These are phyloP conservation scores for Craterocephalus amniculus DNA, from an alignment of 2,797 vertebrate species.

Conservation along the genomic window DNA sequence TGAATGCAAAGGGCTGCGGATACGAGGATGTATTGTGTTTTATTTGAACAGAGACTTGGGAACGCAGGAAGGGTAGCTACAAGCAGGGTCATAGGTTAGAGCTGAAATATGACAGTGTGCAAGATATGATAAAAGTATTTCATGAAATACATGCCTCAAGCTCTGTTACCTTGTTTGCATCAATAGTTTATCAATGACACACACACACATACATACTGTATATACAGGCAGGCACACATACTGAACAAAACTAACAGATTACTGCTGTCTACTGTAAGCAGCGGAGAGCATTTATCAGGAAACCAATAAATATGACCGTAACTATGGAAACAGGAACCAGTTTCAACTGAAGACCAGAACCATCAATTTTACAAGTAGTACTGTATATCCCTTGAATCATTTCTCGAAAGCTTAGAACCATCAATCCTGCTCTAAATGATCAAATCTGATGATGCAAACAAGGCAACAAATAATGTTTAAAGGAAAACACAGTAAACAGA, in stretches of 20 bases:
- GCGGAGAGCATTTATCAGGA: constrained; percentile 24
- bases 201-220: constrained; percentile 4
- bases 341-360: constrained; percentile 27
- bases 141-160: constrained; percentile 69
- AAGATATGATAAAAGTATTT: constrained; percentile 62
- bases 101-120: constrained; percentile 50
- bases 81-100: constrained; percentile 54
- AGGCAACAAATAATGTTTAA: constrained; percentile 74
- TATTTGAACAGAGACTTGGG: constrained; percentile 63
- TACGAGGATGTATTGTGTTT: constrained; percentile 61
- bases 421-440: not conserved
- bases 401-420: constrained; percentile 3
- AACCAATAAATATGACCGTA: constrained; percentile 34
- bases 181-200: constrained; percentile 35
- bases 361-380: constrained; percentile 23
- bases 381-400: constrained; percentile 1
- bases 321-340: constrained; percentile 58
- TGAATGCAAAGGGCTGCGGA: constrained; percentile 43
- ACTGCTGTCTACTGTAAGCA: constrained; percentile 23
- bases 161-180: constrained; percentile 82
- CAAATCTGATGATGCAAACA: constrained; percentile 69
- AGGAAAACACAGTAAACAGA: constrained; percentile 55
- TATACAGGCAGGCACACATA: constrained; percentile 16
- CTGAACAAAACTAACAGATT: constrained; percentile 5
- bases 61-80: constrained; percentile 48